phyloP scores from a whole-genome alignment of 2,113 vertebrate species.

The Petrocephalus zakoni region DNA sequence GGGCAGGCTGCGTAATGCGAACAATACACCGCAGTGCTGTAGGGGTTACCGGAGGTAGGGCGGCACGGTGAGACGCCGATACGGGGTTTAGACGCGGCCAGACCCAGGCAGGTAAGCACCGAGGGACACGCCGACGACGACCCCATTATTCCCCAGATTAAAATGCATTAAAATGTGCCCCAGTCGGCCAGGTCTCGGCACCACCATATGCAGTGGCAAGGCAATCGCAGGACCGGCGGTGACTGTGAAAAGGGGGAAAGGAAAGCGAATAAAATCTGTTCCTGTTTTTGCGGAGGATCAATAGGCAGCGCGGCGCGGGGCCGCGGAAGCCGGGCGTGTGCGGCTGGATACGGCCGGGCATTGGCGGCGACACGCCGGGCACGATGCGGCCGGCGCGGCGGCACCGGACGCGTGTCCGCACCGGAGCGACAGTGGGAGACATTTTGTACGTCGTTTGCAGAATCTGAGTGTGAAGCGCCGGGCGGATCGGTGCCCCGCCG shows the following conservation, averaged over 20 bases:
- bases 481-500: too few relatives aligned
- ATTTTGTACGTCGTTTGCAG: constrained; percentile 33
- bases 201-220: not conserved
- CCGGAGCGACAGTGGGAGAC: constrained; percentile 28
- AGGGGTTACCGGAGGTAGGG: not conserved
- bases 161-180: not conserved
- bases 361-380: not conserved
- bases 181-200: not conserved
- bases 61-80: not conserved
- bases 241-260: not conserved
- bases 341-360: not conserved
- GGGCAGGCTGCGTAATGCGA: not conserved
- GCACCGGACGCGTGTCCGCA: constrained; percentile 7
- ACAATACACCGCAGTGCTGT: constrained; percentile 12
- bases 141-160: not conserved
- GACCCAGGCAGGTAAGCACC: not conserved
- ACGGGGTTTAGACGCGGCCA: not conserved
- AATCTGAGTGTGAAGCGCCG: constrained; percentile 10
- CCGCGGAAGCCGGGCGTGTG: not conserved
- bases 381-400: not conserved
- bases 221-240: not conserved
- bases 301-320: too few relatives aligned
- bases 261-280: not conserved
- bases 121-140: not conserved
- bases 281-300: not conserved